These are phyloP conservation scores for Arctopsyche grandis DNA, from an alignment of 1,140 invertebrate species.

Conservation along the genomic window DNA sequence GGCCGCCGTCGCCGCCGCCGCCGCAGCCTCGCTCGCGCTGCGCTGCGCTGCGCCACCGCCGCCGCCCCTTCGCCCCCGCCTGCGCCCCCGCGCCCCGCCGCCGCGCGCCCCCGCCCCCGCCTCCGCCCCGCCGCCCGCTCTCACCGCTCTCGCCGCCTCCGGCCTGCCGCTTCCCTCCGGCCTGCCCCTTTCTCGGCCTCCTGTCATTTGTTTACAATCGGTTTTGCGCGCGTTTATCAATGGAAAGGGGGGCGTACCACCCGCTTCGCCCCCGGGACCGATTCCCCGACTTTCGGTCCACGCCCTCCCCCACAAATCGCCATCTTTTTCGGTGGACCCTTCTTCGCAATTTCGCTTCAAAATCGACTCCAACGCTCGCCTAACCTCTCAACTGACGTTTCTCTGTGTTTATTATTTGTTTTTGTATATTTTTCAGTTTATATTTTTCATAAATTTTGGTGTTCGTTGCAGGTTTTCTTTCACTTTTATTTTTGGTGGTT, in stretches of 20 bases:
- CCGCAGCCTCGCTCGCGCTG: background rate
- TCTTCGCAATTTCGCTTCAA: conserved; percentile 78
- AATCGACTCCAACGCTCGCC: conserved; percentile 58
- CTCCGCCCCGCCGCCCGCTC: too few relatives aligned
- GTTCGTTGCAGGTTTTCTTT: conserved; percentile 7
- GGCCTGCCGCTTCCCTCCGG: background rate
- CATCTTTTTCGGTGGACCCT: conserved; percentile 73
- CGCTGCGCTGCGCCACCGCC: background rate
- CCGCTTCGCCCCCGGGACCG: background rate
- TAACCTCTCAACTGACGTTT: conserved; percentile 48
- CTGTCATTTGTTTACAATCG: conserved; percentile 71
- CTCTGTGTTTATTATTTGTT: conserved; percentile 11
- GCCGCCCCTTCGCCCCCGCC: background rate
- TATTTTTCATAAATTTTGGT: background rate
- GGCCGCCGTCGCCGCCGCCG: background rate
- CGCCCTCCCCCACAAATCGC: too few relatives aligned
- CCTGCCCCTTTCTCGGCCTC: background rate
- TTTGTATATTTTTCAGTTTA: conserved; percentile 25
- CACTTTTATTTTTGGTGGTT: background rate
- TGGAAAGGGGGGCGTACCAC: background rate
- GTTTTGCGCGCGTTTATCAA: background rate
- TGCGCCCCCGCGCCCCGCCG: background rate
- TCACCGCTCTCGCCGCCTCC: background rate
- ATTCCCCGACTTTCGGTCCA: background rate
- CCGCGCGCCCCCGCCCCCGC: background rate